Evolutionary conservation across 2,797 vertebrate species (phyloP).

Genomic region (Chaenodraco wilsoni): DNA sequence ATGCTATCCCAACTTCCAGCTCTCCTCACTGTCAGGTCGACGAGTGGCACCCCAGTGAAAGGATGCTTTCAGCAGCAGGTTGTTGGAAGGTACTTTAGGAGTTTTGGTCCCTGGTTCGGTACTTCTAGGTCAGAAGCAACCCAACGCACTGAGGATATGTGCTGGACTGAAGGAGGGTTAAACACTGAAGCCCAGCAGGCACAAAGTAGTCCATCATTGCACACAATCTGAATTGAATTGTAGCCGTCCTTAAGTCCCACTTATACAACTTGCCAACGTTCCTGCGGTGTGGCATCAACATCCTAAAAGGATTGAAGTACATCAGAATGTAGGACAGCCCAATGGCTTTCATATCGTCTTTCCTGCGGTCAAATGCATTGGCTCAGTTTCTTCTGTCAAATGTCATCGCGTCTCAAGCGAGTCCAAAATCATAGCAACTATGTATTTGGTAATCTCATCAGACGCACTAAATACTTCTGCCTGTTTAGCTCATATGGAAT

Average conservation of each 20-base stretch:
- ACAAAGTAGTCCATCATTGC: slow-evolving; percentile 30
- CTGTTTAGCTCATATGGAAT: slow-evolving; percentile 1
- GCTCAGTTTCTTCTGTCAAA: slow-evolving; percentile 12
- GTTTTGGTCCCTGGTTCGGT: slow-evolving; percentile 55
- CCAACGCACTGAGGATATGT: slow-evolving; percentile 54
- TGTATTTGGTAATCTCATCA: slow-evolving; percentile 19
- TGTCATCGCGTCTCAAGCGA: slow-evolving; percentile 20
- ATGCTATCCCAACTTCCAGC: slow-evolving; percentile 5
- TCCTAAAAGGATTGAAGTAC: slow-evolving; percentile 30
- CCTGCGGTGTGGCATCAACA: slow-evolving; percentile 51
- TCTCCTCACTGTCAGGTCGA: slow-evolving; percentile 12
- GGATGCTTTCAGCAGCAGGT: slow-evolving; percentile 65
- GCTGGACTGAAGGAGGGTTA: slow-evolving; percentile 50
- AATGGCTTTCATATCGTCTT: slow-evolving; percentile 41
- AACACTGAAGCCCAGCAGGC: slow-evolving; percentile 30
- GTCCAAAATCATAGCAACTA: slow-evolving; percentile 35
- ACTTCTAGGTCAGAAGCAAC: slow-evolving; percentile 67
- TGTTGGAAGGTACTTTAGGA: slow-evolving; percentile 55
- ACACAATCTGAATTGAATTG: slow-evolving; percentile 40
- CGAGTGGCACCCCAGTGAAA: slow-evolving; percentile 50
- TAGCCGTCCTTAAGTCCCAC: slow-evolving; percentile 38
- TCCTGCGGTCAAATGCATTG: slow-evolving; percentile 19
- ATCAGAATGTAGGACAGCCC: slow-evolving; percentile 51
- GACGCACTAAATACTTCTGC: slow-evolving; percentile 1
- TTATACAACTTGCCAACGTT: slow-evolving; percentile 50